phyloP scores from a whole-genome alignment of 2,797 vertebrate species.

The Morelia viridis region DNA sequence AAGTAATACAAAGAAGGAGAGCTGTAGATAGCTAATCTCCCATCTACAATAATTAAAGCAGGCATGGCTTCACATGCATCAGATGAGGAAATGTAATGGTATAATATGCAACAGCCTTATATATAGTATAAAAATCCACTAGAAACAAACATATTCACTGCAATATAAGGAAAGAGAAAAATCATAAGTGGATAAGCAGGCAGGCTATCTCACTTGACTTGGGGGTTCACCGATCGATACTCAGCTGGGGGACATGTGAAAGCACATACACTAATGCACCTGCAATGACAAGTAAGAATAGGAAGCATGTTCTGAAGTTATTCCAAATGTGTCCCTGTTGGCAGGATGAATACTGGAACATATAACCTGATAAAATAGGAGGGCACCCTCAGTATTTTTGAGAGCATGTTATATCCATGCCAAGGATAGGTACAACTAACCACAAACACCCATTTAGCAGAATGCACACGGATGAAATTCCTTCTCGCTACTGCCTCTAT shows the following conservation, averaged over 20 bases:
- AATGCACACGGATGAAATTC: not conserved
- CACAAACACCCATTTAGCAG: no score
- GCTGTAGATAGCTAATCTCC: not conserved
- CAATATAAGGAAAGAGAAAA: conserved; percentile 1
- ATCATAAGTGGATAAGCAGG: not conserved
- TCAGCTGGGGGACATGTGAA: not conserved
- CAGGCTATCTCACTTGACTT: rapidly evolving
- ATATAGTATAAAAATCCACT: not conserved
- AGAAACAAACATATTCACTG: rapidly evolving
- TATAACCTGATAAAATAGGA: not conserved
- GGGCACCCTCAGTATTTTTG: not conserved
- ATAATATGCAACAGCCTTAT: no score
- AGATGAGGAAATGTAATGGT: not conserved
- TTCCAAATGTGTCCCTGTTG: rapidly evolving
- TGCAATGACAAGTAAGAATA: not conserved
- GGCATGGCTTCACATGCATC: not conserved
- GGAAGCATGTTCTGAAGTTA: not conserved
- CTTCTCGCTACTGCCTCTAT: not conserved
- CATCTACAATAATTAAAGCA: not conserved
- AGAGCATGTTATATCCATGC: no score
- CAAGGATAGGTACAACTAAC: no score
- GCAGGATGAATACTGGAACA: conserved; percentile 14
- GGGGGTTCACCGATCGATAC: not conserved
- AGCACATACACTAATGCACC: not conserved
- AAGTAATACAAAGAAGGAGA: not conserved